Evolutionary conservation across 2,113 vertebrate genomes (phyloP).

Genomic region (Parus major): DNA sequence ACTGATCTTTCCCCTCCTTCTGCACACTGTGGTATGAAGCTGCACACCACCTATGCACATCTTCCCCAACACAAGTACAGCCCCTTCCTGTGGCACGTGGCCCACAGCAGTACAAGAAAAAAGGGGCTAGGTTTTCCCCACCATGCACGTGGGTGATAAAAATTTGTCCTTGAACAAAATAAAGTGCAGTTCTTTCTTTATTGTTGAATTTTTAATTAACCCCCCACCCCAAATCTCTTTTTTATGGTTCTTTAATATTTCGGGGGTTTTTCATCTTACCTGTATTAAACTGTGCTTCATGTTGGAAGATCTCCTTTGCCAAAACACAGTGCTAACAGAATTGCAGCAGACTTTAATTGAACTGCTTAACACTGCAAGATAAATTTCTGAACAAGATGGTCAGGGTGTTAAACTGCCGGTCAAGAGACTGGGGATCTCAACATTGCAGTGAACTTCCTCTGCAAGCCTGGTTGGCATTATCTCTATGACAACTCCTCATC

Average conservation of each 20-base stretch:
- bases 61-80: no score
- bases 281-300: background rate
- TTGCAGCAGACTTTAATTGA: background rate
- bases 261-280: background rate
- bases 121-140: background rate
- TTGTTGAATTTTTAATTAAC: background rate
- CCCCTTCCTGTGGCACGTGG: rapidly evolving
- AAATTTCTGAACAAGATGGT: background rate
- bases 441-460: background rate
- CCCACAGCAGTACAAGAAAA: background rate
- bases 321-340: background rate
- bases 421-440: background rate
- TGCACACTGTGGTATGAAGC: background rate
- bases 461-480: background rate
- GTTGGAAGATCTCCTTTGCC: background rate
- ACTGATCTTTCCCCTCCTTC: background rate
- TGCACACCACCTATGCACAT: rapidly evolving
- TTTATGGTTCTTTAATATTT: background rate
- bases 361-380: background rate
- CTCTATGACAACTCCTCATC: background rate
- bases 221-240: rapidly evolving
- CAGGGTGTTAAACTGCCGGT: background rate
- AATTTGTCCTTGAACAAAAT: background rate
- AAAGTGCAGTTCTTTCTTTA: background rate
- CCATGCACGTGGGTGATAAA: background rate